Conservation (phyloP, 2,888 invertebrate genomes). For the Phragmatobia fuliginosa region DNA sequence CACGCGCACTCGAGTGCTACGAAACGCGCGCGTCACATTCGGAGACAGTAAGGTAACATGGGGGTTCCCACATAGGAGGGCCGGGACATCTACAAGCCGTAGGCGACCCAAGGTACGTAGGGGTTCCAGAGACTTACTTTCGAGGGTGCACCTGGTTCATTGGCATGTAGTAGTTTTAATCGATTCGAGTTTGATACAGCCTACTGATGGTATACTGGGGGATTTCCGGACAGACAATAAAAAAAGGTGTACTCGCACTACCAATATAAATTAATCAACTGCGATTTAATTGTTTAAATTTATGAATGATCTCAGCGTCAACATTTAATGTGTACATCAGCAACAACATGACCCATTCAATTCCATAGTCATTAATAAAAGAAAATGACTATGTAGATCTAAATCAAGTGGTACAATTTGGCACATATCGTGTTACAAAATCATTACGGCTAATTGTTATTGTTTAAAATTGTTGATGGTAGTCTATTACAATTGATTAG, state of each 20-base stretch:
- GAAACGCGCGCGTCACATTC: too few relatives aligned
- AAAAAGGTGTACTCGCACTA: slow-evolving; percentile 28
- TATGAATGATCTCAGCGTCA: neutral
- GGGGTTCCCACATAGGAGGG: too few relatives aligned
- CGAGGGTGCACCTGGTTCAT: too few relatives aligned
- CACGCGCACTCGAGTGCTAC: too few relatives aligned
- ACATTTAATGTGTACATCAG: neutral
- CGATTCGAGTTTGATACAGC: too few relatives aligned
- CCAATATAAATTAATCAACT: slow-evolving; percentile 32
- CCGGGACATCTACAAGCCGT: too few relatives aligned
- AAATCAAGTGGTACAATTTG: slow-evolving; percentile 9
- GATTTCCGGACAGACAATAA: too few relatives aligned
- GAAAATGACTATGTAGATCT: neutral
- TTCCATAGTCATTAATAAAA: slow-evolving; percentile 9
- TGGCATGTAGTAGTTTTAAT: too few relatives aligned
- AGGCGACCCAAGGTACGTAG: too few relatives aligned
- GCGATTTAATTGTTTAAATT: neutral
- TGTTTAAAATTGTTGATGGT: slow-evolving; percentile 14
- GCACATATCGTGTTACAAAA: slow-evolving; percentile 23
- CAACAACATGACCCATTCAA: neutral
- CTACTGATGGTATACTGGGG: too few relatives aligned
- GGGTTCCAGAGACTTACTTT: too few relatives aligned
- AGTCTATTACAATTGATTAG: slow-evolving; percentile 54
- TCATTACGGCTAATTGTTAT: slow-evolving; percentile 26
- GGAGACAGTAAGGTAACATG: too few relatives aligned